Base-by-base conservation (phyloP, 2,888 invertebrate species). In the Pocota personata region DNA sequence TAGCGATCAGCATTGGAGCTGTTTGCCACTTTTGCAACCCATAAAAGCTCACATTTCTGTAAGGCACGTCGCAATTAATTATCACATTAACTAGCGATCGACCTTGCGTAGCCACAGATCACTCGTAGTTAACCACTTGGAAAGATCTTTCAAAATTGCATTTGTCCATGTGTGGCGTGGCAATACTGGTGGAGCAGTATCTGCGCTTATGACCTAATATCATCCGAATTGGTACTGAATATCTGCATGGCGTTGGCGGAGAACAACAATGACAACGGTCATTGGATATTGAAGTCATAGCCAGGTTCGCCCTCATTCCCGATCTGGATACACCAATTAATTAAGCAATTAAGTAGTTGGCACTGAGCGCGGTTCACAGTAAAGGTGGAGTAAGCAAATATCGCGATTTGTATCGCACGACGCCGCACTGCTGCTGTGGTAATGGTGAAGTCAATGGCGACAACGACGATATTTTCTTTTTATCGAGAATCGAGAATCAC, bases 321-420 rank as follows among this genome's bases (percentile, higher is more conserved):
- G 66, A 86, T 82, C 82, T 82, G 76, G 82, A 72, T 82, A 82
- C 67, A 60, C 60, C 73, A 87, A 82, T 82, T 87, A 87, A 87
- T 87, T 87, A 87, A 87, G 87, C 82, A 87, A 87, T 87, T 87
- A 87, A 82, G 66, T 57, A 72, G 86, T 87, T 86, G 67, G 76
- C 86, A 82, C 86, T 57, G 71, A 14, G 48, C 71, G 64, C 48
- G 50, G 71, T 64, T 58, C 75, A 57, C 21, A 14, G 62, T 37
- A 79, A 52, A 78, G 67, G 73, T 64, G 64, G 57, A 71, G 69
- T 75, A 73, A 75, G 66, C 86, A 76, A 86, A 80, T 76, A 86
- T 77, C 76, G 64, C 72, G 82, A 86, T 86, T 80, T 84, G 86
- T 76, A 86, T 86, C 86, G 66, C 76, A 86, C 76, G 66, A 77